Evolutionary conservation across 1,140 invertebrate species (phyloP), one percentile per base, ranked within the genome.

Genomic region (Bombus soroeensis): DNA sequence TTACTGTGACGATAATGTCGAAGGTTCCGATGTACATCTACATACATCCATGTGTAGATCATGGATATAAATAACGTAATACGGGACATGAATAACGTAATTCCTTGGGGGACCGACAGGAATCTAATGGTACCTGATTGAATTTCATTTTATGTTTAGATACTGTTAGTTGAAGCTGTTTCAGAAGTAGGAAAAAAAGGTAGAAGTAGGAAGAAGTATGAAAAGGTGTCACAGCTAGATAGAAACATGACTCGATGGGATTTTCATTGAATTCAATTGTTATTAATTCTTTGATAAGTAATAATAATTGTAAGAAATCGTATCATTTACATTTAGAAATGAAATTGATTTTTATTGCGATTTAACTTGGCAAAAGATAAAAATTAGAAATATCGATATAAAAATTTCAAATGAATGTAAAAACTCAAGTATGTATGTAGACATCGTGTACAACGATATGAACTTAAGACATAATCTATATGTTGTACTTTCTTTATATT

Each of bases 1-100:
- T 84, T 84, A 84, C 82, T 47, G 66, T 71, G 66, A 62, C 34
- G 82, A 84, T 79, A 84, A 84, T 84, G 66, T 59, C 66, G 76
- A 84, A 84, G 82, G 66, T 79, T 84, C 32, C 53, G 66, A 84
- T 79, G 53, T 15, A n/a, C 79, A 79, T 71, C 82, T 71, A 53
- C 66, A 12, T 59, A 37, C 66, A 13, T 71, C 41, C 71, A n/a
- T 28, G 53, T 34, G 9, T 13, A 41, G 81, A 78, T 59, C 43
- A 83, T 28, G 64, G 59, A 28, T 84, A 78, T 79, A 71, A 79
- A 70, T 84, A 84, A 83, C 62, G 25, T 68, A 53, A 71, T 22
- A 32, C 28, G 43, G 10, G 53, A 53, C 28, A 43, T 74, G 32
- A 57, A 39, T 53, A 77, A 37, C 22, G 62, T 76, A 76, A 76